Evolutionary conservation across 2,797 vertebrate species (phyloP).

Genomic region (Cichlasoma orientale): DNA sequence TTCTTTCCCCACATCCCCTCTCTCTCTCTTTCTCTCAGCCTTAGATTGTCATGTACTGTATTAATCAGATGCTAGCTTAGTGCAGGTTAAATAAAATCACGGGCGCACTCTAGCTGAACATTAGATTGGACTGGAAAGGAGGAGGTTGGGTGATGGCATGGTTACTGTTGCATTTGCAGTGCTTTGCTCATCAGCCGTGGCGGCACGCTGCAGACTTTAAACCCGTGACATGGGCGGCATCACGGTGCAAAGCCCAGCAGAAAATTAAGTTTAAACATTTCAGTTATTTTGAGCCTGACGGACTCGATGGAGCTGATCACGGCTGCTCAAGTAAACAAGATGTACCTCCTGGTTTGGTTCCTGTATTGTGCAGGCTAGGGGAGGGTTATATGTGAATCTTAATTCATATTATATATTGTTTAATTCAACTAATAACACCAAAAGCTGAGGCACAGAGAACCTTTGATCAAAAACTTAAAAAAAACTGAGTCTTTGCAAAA

Average conservation of each 20-base stretch:
- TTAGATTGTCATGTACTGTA: neutral
- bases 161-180: neutral
- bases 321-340: neutral
- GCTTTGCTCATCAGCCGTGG: neutral
- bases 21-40: neutral
- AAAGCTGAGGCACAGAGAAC: too few species aligned
- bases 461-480: too few species aligned
- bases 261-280: neutral
- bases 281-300: neutral
- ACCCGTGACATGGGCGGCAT: neutral
- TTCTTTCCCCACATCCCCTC: neutral
- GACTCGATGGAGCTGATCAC: neutral
- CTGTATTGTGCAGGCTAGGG: neutral
- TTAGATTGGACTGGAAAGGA: conserved; percentile 27
- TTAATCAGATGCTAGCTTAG: conserved; percentile 27
- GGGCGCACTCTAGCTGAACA: conserved; percentile 24
- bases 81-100: conserved; percentile 25
- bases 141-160: neutral
- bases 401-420: too few species aligned
- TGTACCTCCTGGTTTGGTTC: neutral
- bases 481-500: too few species aligned
- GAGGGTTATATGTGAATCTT: too few species aligned
- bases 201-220: neutral
- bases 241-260: neutral
- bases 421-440: too few species aligned